Conservation (phyloP, 2,797 vertebrate species). For the Oreochromis mossambicus region DNA sequence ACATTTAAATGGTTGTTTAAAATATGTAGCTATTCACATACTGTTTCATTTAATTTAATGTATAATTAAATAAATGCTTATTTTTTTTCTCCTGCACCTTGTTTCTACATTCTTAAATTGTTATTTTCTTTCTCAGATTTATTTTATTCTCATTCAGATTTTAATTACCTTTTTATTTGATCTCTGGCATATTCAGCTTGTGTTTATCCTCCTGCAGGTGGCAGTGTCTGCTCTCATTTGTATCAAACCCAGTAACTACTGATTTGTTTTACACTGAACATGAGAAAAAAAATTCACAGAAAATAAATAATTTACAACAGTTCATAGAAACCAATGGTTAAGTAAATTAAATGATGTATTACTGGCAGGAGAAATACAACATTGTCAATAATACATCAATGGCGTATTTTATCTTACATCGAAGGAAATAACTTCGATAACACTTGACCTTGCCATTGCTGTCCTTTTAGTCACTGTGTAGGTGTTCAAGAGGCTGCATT, state of each 20-base stretch:
- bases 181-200: neutral
- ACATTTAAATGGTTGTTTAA: neutral
- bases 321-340: neutral
- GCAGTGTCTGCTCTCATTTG: constrained; percentile 44
- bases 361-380: neutral
- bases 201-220: constrained; percentile 40
- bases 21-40: neutral
- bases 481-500: constrained; percentile 6
- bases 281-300: neutral
- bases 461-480: neutral
- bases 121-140: neutral
- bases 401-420: neutral
- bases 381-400: neutral
- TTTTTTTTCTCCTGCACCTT: neutral
- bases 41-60: neutral
- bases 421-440: neutral
- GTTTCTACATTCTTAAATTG: neutral
- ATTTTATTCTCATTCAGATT: neutral
- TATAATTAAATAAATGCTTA: neutral
- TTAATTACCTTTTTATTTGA: neutral
- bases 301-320: neutral
- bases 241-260: neutral
- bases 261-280: neutral
- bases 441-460: constrained; percentile 50
- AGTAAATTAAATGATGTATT: neutral